Conservation (phyloP, 2,797 vertebrate genomes). For the Tapirus indicus region DNA sequence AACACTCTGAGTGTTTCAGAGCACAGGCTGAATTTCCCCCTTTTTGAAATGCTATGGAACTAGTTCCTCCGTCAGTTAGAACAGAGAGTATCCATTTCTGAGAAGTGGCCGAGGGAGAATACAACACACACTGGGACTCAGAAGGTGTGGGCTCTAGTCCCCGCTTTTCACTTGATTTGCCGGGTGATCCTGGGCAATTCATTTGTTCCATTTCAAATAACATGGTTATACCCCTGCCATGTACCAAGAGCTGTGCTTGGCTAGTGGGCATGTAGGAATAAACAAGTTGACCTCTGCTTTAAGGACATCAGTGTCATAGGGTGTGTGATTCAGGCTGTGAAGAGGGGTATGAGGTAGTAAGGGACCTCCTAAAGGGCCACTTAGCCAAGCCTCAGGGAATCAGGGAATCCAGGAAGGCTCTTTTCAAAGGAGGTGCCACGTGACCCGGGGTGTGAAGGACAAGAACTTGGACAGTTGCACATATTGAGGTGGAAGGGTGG, state of each 20-base stretch:
- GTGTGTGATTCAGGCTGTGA: background rate
- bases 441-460: background rate
- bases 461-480: background rate
- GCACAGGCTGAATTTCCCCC: background rate
- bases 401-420: background rate
- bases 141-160: background rate
- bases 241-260: background rate
- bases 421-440: background rate
- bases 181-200: background rate
- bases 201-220: background rate
- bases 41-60: background rate
- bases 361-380: background rate
- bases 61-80: background rate
- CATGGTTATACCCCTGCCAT: accelerated
- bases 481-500: background rate
- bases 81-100: background rate
- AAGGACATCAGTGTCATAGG: background rate
- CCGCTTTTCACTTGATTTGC: background rate
- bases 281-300: background rate
- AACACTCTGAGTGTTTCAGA: background rate
- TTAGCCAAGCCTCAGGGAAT: background rate
- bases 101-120: background rate
- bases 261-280: background rate
- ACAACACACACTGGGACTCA: background rate
- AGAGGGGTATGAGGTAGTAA: background rate